Conservation (phyloP, 1,140 invertebrate species). For the Neuroterus valhalla region DNA sequence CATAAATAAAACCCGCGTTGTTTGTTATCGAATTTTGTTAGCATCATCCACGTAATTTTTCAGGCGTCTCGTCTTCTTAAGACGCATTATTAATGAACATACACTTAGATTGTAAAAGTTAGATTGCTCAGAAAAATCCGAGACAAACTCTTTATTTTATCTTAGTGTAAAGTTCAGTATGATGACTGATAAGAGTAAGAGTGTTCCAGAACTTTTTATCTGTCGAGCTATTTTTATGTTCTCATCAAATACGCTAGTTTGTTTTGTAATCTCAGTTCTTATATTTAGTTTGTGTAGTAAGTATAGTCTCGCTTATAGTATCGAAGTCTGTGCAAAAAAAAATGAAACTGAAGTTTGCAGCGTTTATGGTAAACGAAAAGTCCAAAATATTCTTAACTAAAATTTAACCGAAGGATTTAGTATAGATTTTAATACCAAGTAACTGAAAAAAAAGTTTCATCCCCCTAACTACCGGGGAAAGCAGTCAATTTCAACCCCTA, state of each 20-base stretch:
- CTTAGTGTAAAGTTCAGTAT: conserved; percentile 26
- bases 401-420: no score
- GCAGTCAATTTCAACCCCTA: no score
- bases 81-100: not conserved
- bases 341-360: no score
- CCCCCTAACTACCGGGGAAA: no score
- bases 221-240: conserved; percentile 20
- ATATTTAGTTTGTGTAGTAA: not conserved
- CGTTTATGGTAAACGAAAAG: no score
- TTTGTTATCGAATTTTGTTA: not conserved
- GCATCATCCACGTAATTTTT: not conserved
- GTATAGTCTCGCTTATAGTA: not conserved
- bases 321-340: not conserved
- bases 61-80: not conserved
- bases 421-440: no score
- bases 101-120: not conserved
- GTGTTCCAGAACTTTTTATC: conserved; percentile 7
- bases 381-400: no score
- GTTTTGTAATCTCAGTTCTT: conserved; percentile 7
- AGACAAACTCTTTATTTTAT: conserved; percentile 1
- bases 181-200: conserved; percentile 25
- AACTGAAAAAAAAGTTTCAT: no score
- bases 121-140: not conserved
- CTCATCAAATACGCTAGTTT: not conserved
- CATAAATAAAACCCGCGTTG: not conserved